Conservation (phyloP, 2,113 vertebrate genomes). For the Symphodus melops region DNA sequence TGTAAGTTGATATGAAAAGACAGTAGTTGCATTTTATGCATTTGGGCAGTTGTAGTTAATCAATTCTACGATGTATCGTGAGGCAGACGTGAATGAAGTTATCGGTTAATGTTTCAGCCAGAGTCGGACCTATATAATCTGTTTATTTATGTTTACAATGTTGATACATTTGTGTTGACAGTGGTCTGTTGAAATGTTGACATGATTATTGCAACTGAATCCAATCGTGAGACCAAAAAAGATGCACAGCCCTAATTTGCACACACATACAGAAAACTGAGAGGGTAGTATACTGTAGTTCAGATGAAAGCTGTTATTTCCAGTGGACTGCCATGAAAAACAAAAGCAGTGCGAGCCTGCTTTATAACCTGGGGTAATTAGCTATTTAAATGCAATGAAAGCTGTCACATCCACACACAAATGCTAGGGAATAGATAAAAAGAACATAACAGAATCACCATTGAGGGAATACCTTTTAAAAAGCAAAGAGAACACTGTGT, state of each 20-base stretch:
- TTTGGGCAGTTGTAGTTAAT: too few relatives aligned
- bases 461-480: not conserved
- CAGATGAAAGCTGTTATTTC: constrained; percentile 58
- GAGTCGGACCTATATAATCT: too few relatives aligned
- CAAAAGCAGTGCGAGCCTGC: constrained; percentile 26
- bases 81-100: too few relatives aligned
- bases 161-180: too few relatives aligned
- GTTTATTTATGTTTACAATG: too few relatives aligned
- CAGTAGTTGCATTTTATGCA: not conserved
- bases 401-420: constrained; percentile 46
- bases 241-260: not conserved
- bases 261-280: not conserved
- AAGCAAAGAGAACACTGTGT: not conserved
- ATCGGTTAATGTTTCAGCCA: too few relatives aligned
- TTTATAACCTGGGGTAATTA: constrained; percentile 69
- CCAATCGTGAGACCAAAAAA: too few relatives aligned
- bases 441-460: not conserved
- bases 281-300: not conserved
- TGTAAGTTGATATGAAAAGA: constrained; percentile 12
- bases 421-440: constrained; percentile 2
- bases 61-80: too few relatives aligned
- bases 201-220: too few relatives aligned
- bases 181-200: too few relatives aligned
- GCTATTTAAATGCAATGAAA: constrained; percentile 83
- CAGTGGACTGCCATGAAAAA: constrained; percentile 27